phyloP scores from a whole-genome alignment of 2,888 invertebrate genomes.

The Sialis fuliginosa region DNA sequence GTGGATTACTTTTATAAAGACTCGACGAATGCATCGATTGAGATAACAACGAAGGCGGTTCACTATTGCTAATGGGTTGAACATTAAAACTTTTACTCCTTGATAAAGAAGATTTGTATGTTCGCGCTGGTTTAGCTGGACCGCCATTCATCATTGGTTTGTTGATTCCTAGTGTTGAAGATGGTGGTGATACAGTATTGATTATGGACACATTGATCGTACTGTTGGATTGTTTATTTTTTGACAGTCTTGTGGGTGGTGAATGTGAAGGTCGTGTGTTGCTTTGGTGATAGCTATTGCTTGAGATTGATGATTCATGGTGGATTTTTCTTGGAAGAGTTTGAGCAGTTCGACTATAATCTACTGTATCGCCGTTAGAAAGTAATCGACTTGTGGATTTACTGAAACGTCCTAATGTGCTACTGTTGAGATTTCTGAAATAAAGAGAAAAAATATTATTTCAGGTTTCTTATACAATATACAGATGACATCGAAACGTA shows the following conservation, averaged over 20 bases:
- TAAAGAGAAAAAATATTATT: conserved; percentile 12
- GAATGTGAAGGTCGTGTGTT: conserved; percentile 4
- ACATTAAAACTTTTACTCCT: conserved; percentile 78
- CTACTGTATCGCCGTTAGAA: conserved; percentile 34
- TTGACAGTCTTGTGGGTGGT: conserved; percentile 25
- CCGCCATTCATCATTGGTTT: conserved; percentile 25
- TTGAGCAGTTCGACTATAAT: conserved; percentile 45
- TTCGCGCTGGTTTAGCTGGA: conserved; percentile 62
- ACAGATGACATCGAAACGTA: too few relatives aligned
- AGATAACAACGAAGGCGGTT: not conserved
- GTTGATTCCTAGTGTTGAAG: conserved; percentile 20
- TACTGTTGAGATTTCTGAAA: conserved; percentile 37
- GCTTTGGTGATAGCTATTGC: conserved; percentile 14
- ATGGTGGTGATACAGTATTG: conserved; percentile 26
- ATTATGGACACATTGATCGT: conserved; percentile 49
- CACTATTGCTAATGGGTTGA: conserved; percentile 35
- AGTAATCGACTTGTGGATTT: conserved; percentile 59
- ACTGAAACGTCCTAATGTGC: conserved; percentile 65
- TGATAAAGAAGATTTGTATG: conserved; percentile 53
- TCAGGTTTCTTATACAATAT: too few relatives aligned
- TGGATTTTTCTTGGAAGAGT: conserved; percentile 50
- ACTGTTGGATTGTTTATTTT: conserved; percentile 36
- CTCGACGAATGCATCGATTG: conserved; percentile 9
- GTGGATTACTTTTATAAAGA: conserved; percentile 64
- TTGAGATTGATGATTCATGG: conserved; percentile 14